Percentiles rank a stretch among this genome's conserved stretches.
phyloP scores from a whole-genome alignment of 2,113 vertebrate species.

The Calonectris borealis region DNA sequence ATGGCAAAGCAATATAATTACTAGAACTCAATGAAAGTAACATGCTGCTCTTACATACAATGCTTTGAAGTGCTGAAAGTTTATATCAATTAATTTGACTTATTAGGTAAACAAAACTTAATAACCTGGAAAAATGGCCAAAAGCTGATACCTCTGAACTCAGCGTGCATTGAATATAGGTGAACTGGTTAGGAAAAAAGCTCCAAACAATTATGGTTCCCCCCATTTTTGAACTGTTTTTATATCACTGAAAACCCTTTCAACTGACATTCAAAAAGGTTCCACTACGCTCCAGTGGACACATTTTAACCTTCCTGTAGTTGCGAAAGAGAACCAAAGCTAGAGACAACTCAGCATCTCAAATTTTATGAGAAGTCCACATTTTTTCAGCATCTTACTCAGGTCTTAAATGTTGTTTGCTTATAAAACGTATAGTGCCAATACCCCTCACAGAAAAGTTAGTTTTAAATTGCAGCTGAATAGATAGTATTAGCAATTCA shows the following conservation, averaged over 20 bases:
- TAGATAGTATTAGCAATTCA: not conserved
- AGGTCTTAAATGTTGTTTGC: not conserved
- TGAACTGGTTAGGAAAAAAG: not conserved
- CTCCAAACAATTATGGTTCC: not conserved
- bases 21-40: not conserved
- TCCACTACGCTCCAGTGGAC: not conserved
- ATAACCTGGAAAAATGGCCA: not conserved
- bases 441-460: not conserved
- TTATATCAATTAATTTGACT: not conserved
- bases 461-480: not conserved
- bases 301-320: not conserved
- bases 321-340: not conserved
- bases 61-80: not conserved
- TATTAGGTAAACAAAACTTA: not conserved
- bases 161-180: fast-evolving
- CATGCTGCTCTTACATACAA: not conserved
- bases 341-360: not conserved
- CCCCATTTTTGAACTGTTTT: not conserved
- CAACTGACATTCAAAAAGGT: not conserved
- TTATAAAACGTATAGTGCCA: not conserved
- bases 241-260: not conserved
- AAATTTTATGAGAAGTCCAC: not conserved
- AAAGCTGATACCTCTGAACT: not conserved
- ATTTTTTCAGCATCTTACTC: not conserved
- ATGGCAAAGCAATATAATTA: not conserved